A percentile compares a stretch with the other conserved stretches of the same genome.
Conservation (phyloP, 2,888 invertebrate species). For the Candidula unifasciata region DNA sequence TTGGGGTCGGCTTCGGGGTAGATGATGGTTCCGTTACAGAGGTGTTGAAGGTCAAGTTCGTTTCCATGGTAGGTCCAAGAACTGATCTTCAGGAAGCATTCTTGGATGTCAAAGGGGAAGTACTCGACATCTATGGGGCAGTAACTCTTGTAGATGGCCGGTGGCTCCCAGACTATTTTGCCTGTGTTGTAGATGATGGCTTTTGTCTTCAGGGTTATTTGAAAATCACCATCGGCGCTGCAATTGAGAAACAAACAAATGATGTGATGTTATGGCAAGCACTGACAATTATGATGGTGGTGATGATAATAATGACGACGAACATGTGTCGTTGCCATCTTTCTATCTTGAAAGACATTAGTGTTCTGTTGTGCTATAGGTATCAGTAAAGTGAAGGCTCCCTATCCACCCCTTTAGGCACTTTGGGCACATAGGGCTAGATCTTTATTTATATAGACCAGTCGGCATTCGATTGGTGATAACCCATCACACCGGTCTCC, state of each 20-base stretch:
- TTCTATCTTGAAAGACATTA: too few species aligned
- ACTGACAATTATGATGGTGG: too few species aligned
- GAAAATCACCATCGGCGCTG: conserved; percentile 96
- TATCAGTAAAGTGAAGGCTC: too few species aligned
- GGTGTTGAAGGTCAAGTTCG: conserved; percentile 68
- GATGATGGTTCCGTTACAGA: conserved; percentile 58
- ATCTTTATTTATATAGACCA: too few species aligned
- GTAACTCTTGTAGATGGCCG: conserved; percentile 95
- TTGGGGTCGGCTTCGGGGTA: not conserved
- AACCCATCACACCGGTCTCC: too few species aligned
- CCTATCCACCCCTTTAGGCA: too few species aligned
- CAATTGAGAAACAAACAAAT: not conserved
- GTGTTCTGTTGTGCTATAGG: too few species aligned
- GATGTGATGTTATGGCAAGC: not conserved
- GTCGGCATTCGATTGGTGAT: too few species aligned
- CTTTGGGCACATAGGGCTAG: too few species aligned
- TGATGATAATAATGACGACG: too few species aligned
- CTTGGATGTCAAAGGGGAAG: conserved; percentile 85
- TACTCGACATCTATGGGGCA: conserved; percentile 80
- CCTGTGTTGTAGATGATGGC: conserved; percentile 94
- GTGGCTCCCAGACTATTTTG: conserved; percentile 96
- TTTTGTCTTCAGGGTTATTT: conserved; percentile 97
- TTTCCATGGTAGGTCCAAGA: conserved; percentile 84
- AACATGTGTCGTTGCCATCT: too few species aligned
- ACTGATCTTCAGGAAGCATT: conserved; percentile 95